These are phyloP conservation scores for Caenorhabditis tropicalis DNA, from an alignment of 1,140 invertebrate genomes.

Conservation along the genomic window DNA sequence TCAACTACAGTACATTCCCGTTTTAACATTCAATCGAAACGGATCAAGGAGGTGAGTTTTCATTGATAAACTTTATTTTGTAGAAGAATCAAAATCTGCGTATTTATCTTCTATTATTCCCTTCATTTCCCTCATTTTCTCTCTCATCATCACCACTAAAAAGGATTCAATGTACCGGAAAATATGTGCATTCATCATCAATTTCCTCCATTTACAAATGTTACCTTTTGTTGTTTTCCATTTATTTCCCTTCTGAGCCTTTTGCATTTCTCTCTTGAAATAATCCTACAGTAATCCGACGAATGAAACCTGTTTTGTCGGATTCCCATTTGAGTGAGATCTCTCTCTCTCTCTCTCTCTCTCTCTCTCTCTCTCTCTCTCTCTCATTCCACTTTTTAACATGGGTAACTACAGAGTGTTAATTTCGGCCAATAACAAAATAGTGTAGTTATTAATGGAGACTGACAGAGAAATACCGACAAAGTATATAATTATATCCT, in stretches of 20 bases:
- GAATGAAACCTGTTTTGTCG: neutral
- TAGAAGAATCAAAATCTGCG: too few species aligned
- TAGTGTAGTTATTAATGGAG: neutral
- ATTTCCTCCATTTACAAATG: neutral
- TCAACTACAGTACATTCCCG: neutral
- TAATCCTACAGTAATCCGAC: conserved; percentile 22
- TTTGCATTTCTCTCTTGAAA: too few species aligned
- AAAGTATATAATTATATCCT: conserved; percentile 38
- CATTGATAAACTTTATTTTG: too few species aligned
- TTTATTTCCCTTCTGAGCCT: neutral
- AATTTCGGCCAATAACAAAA: conserved; percentile 37
- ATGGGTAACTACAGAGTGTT: conserved; percentile 9
- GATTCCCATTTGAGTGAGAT: neutral
- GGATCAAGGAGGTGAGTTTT: neutral
- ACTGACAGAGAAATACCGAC: conserved; percentile 11
- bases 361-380: too few species aligned
- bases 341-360: too few species aligned
- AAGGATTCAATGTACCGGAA: conserved; percentile 23
- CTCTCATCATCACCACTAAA: neutral
- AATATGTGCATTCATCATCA: conserved; percentile 7
- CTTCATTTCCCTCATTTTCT: neutral
- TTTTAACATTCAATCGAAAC: neutral
- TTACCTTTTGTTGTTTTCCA: conserved; percentile 21
- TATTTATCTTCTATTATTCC: too few species aligned
- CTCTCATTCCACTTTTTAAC: neutral